phyloP scores from a whole-genome alignment of 1,140 invertebrate genomes.

The Drosophila ananassae region DNA sequence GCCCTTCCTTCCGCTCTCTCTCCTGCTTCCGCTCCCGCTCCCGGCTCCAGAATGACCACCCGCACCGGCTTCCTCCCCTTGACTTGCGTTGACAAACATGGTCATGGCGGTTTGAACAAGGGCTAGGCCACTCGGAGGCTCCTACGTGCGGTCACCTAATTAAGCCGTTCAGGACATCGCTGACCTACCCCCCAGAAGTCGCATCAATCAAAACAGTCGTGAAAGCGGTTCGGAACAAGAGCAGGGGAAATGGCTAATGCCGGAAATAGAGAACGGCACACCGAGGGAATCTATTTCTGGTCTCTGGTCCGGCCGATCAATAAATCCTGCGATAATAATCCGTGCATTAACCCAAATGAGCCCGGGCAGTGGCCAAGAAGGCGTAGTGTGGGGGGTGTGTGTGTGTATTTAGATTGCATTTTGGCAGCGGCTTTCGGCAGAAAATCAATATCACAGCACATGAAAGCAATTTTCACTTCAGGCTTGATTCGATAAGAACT shows the following conservation, averaged over 20 bases:
- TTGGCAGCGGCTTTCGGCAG: slow-evolving; percentile 48
- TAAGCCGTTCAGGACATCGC: slow-evolving; percentile 54
- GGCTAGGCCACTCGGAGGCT: slow-evolving; percentile 17
- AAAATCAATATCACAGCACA: slow-evolving; percentile 61
- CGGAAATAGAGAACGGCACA: slow-evolving; percentile 60
- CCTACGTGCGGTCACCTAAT: slow-evolving; percentile 64
- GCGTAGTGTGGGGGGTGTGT: background rate
- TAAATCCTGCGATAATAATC: slow-evolving; percentile 62
- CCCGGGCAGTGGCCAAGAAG: background rate
- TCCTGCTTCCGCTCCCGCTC: background rate
- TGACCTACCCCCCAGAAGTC: slow-evolving; percentile 17
- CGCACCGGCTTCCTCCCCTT: background rate
- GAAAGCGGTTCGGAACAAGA: slow-evolving; percentile 8
- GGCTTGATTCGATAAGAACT: background rate
- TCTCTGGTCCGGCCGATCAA: slow-evolving; percentile 49
- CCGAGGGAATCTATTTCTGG: slow-evolving; percentile 58
- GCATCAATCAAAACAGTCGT: slow-evolving; percentile 51
- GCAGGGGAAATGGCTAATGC: slow-evolving; percentile 2
- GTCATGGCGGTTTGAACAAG: slow-evolving; percentile 17
- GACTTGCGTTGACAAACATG: background rate
- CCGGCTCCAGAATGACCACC: background rate
- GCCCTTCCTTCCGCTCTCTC: slow-evolving; percentile 27
- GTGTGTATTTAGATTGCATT: slow-evolving; percentile 55
- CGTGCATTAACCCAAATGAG: slow-evolving; percentile 72
- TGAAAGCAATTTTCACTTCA: slow-evolving; percentile 15